Evolutionary conservation across 2,888 invertebrate species (phyloP).

Genomic region (Myopa tessellatipennis): DNA sequence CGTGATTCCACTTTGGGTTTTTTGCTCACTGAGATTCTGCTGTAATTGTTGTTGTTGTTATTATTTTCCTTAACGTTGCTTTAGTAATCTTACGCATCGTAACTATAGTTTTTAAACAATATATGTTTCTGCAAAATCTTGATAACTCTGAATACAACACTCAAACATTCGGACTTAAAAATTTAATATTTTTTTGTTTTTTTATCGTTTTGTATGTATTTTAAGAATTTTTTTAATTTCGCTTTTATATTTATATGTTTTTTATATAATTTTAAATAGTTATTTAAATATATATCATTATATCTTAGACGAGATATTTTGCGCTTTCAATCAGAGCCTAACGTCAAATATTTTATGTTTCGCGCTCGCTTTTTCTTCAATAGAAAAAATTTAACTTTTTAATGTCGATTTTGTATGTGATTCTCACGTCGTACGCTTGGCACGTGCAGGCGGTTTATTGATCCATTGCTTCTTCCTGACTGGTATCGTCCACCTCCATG

Average conservation of each 20-base stretch:
- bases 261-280: constrained; percentile 8
- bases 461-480: constrained; percentile 67
- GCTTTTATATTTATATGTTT: neutral
- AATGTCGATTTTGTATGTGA: constrained; percentile 9
- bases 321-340: constrained; percentile 7
- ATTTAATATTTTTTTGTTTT: neutral
- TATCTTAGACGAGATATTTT: constrained; percentile 7
- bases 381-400: constrained; percentile 19
- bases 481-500: constrained; percentile 68
- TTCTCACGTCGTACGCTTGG: neutral
- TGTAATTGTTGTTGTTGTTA: neutral
- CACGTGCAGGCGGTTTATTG: constrained; percentile 56
- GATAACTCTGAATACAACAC: neutral
- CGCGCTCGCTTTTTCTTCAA: constrained; percentile 7
- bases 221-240: neutral
- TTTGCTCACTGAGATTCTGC: neutral
- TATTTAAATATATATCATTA: constrained; percentile 9
- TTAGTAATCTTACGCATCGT: neutral
- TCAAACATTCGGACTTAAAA: neutral
- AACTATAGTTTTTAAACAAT: neutral
- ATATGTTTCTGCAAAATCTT: neutral
- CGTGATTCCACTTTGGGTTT: too few relatives aligned
- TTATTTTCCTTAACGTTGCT: neutral
- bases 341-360: constrained; percentile 18
- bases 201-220: too few relatives aligned